Evolutionary conservation across 2,797 vertebrate species (phyloP), one percentile per base, ranked within the genome.

Genomic region (Semotilus atromaculatus): DNA sequence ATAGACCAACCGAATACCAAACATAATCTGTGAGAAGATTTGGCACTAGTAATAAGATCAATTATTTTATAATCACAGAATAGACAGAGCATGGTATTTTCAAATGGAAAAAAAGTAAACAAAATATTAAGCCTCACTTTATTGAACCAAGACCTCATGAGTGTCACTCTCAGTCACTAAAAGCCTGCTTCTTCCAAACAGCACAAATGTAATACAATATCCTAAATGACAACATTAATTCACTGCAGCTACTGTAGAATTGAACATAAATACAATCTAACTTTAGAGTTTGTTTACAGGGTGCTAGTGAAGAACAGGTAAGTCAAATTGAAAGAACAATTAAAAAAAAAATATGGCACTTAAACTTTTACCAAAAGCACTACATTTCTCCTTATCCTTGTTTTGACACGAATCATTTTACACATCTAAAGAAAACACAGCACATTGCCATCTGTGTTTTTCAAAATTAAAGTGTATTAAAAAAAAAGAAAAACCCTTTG

Each of bases 111-210:
- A 83, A 80, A 90, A 9, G 36, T 76, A 7, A 0, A 2, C n/a
- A 43, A 38, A 45, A 87, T 86, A 82, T 89, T 83, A 88, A 89
- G 85, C 84, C 90, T 87, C 78, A 75, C 77, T 94, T 95, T 93
- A 94, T 94, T 94, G 88, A 81, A 93, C 86, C 21, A 80, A 80
- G 75, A 83, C 51, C 74, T 67, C 11, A n/a, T 19, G 16, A 84
- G 40, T 74, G 31, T 75, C 18, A 48, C 40, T 79, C 82, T 70
- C 73, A 60, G 16, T 51, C 48, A 18, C 83, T 80, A 79, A 80
- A 85, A 71, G 53, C 21, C 40, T 45, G 48, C 48, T 70, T 45
- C 48, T 70, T 60, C 26, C 64, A 45, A 60, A 60, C 55, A 3
- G 53, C 38, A 64, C 75, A 72, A 4, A 62, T 72, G 64, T 64